Evolutionary conservation across 2,113 vertebrate genomes (phyloP).

Genomic region (Lethenteron reissneri): DNA sequence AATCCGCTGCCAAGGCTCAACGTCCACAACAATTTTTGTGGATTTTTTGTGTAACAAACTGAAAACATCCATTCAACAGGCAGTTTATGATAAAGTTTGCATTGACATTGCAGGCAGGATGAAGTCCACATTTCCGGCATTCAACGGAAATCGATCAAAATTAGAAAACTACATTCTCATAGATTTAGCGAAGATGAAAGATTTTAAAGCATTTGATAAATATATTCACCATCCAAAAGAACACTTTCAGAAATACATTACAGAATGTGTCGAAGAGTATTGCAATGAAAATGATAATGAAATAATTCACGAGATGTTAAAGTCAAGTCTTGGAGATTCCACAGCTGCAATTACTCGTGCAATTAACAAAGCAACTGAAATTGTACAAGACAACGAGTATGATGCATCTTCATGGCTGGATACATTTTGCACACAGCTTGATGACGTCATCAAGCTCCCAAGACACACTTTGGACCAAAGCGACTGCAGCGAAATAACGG

Average conservation of each 20-base stretch:
- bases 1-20: conserved; percentile 20
- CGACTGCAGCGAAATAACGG: too few species aligned
- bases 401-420: too few species aligned
- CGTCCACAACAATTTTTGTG: conserved; percentile 20
- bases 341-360: conserved; percentile 13
- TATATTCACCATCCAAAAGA: conserved; percentile 16
- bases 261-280: conserved; percentile 11
- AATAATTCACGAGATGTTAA: conserved; percentile 12
- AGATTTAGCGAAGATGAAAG: conserved; percentile 24
- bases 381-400: conserved; percentile 11
- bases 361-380: conserved; percentile 11
- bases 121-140: conserved; percentile 15
- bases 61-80: conserved; percentile 11
- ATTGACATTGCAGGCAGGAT: conserved; percentile 20
- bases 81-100: conserved; percentile 4
- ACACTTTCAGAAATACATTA: conserved; percentile 18
- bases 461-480: too few species aligned
- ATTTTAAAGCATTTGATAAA: conserved; percentile 19
- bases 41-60: conserved; percentile 26
- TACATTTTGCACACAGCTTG: too few species aligned
- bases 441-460: too few species aligned
- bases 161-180: conserved; percentile 29
- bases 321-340: conserved; percentile 7
- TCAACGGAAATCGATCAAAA: conserved; percentile 15
- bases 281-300: conserved; percentile 10